These are phyloP conservation scores for Drosophila kambysellisi DNA, from an alignment of 2,888 invertebrate species.

Conservation along the genomic window DNA sequence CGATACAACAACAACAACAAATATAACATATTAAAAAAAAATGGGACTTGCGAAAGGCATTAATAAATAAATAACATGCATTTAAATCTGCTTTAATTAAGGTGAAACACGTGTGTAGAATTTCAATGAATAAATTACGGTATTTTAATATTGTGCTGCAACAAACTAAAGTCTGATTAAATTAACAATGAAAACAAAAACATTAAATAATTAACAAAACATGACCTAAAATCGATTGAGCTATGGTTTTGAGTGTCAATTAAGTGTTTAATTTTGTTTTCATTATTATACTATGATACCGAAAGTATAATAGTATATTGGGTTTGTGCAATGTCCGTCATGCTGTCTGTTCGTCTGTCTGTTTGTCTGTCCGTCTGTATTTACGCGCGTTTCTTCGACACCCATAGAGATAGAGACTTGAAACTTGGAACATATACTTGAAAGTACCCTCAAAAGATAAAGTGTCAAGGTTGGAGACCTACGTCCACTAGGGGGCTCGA, in stretches of 20 bases:
- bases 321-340: too few species aligned
- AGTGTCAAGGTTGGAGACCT: too few species aligned
- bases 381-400: too few species aligned
- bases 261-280: background rate
- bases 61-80: conserved; percentile 57
- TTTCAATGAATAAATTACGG: conserved; percentile 28
- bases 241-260: conserved; percentile 1
- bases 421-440: too few species aligned
- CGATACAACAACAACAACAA: conserved; percentile 16
- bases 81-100: conserved; percentile 66
- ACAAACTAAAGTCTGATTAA: conserved; percentile 8
- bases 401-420: too few species aligned
- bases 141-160: conserved; percentile 19
- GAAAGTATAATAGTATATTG: too few species aligned
- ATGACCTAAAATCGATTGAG: background rate
- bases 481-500: too few species aligned
- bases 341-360: too few species aligned
- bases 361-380: too few species aligned
- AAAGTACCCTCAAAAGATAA: too few species aligned
- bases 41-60: conserved; percentile 35
- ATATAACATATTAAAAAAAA: conserved; percentile 6
- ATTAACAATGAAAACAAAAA: background rate
- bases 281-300: too few species aligned
- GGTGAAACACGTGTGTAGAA: conserved; percentile 21
- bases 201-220: background rate